Evolutionary conservation across 2,888 invertebrate species (phyloP).

Genomic region (Drosophila robusta): DNA sequence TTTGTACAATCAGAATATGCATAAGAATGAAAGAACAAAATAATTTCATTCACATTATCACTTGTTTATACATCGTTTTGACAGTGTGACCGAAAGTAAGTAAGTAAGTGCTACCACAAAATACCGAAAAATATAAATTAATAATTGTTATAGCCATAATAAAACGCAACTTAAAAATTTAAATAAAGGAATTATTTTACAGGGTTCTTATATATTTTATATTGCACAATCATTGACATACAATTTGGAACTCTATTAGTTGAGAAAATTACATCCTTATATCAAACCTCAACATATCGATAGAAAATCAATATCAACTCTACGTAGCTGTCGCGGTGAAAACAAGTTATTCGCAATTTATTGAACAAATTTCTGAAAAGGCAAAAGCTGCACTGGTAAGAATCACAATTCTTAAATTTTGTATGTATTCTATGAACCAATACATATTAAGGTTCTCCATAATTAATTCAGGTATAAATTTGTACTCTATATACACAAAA

Average conservation of each 20-base stretch:
- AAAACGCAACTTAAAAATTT: not conserved
- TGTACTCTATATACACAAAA: slow-evolving; percentile 15
- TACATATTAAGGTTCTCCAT: not conserved
- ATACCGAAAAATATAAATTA: not conserved
- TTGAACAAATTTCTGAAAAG: slow-evolving; percentile 49
- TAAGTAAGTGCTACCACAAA: not conserved
- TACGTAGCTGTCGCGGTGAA: slow-evolving; percentile 51
- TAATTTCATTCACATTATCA: no score
- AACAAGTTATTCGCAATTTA: slow-evolving; percentile 56
- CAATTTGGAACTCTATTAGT: not conserved
- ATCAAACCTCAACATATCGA: slow-evolving; percentile 35
- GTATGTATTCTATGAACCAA: not conserved
- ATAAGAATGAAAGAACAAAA: not conserved
- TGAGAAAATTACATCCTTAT: slow-evolving; percentile 1
- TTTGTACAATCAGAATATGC: not conserved
- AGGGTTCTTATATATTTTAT: not conserved
- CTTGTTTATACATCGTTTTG: slow-evolving; percentile 5
- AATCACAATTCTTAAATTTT: not conserved
- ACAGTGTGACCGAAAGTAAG: slow-evolving; percentile 16
- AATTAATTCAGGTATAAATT: slow-evolving; percentile 15
- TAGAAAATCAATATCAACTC: slow-evolving; percentile 26
- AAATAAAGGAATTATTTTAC: not conserved
- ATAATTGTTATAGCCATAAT: not conserved
- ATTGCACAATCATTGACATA: not conserved
- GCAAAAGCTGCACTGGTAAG: slow-evolving; percentile 29